These are phyloP conservation scores for Oscheius onirici DNA, from an alignment of 2,888 invertebrate species.

Conservation along the genomic window DNA sequence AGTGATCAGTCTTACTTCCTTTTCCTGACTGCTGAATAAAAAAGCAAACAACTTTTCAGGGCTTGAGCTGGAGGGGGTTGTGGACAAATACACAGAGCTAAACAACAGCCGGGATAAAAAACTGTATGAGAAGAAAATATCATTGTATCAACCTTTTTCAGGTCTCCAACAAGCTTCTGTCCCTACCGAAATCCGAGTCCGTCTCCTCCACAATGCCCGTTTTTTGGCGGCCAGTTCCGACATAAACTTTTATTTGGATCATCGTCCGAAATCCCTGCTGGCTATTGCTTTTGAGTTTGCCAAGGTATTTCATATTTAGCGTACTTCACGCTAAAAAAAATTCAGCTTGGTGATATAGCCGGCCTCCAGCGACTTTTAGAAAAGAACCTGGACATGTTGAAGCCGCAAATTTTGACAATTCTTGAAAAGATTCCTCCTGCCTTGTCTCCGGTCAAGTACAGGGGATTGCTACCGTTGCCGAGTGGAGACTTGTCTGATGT, in stretches of 20 bases:
- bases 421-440: constrained; percentile 40
- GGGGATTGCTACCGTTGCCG: background rate
- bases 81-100: too few relatives aligned
- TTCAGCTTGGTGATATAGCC: constrained; percentile 43
- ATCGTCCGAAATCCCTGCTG: constrained; percentile 39
- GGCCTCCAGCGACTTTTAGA: constrained; percentile 35
- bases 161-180: constrained; percentile 15
- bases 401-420: constrained; percentile 33
- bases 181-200: constrained; percentile 30
- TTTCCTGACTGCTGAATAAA: too few relatives aligned
- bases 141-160: background rate
- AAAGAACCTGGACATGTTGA: constrained; percentile 33
- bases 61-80: too few relatives aligned
- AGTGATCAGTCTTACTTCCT: too few relatives aligned
- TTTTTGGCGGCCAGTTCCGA: constrained; percentile 44
- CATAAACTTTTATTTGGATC: constrained; percentile 42
- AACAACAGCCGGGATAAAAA: too few relatives aligned
- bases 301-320: constrained; percentile 33
- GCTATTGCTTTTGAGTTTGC: constrained; percentile 49
- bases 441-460: constrained; percentile 26
- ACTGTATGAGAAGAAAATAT: too few relatives aligned
- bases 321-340: constrained; percentile 24
- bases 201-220: constrained; percentile 40
- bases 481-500: background rate
- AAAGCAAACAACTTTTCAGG: too few relatives aligned